A percentile compares a stretch with the other conserved stretches of the same genome.
Conservation (phyloP, 2,888 invertebrate genomes). For the Conus canariensis region DNA sequence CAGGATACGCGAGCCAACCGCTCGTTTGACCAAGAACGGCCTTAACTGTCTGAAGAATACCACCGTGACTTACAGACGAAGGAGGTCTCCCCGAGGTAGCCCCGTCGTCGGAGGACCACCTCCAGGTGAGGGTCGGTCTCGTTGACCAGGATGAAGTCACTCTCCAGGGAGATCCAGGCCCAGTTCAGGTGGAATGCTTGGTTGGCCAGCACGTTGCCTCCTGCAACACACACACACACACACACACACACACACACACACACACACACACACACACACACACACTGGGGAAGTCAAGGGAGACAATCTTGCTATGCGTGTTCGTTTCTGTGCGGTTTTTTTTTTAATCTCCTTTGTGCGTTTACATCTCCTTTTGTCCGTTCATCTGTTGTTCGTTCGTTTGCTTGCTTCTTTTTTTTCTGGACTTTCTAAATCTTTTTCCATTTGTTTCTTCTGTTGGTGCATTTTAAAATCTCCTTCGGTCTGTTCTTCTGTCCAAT, state of each 20-base stretch:
- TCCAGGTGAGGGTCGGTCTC: constrained; percentile 72
- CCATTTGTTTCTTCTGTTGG: too few relatives aligned
- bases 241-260: constrained; percentile 42
- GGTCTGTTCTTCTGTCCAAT: too few relatives aligned
- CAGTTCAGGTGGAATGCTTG: constrained; percentile 77
- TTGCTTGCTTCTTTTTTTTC: too few relatives aligned
- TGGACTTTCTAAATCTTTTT: too few relatives aligned
- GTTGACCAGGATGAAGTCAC: constrained; percentile 65
- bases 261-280: constrained; percentile 43
- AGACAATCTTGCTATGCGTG: neutral
- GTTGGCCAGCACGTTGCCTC: constrained; percentile 72
- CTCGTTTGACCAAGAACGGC: too few relatives aligned
- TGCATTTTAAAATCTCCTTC: too few relatives aligned
- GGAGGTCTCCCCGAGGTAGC: constrained; percentile 77
- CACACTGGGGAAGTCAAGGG: neutral
- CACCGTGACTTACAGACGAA: constrained; percentile 74
- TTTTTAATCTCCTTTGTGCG: too few relatives aligned
- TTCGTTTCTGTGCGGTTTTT: too few relatives aligned
- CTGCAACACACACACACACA: constrained; percentile 61
- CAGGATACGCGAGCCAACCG: too few relatives aligned
- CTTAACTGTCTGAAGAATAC: too few relatives aligned
- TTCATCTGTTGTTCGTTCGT: too few relatives aligned
- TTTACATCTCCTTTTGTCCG: too few relatives aligned
- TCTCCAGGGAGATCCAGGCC: constrained; percentile 77
- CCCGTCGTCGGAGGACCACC: constrained; percentile 73